Evolutionary conservation across 2,888 invertebrate species (phyloP).

Genomic region (Scaptomyza flava): DNA sequence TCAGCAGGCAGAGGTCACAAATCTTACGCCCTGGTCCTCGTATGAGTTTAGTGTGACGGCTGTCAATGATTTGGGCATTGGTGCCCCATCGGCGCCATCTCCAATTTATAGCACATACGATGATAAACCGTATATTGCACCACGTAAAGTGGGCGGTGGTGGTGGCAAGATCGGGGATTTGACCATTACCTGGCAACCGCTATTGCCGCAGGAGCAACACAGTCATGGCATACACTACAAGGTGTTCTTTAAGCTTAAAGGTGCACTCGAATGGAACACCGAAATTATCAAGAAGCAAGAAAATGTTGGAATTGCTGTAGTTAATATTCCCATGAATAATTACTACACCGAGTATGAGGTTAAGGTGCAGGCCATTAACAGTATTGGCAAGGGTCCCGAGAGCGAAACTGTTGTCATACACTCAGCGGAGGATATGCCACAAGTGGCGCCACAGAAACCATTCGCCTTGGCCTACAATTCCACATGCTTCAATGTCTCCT

Average conservation of each 20-base stretch:
- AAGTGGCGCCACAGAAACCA: conserved; percentile 93
- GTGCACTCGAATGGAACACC: conserved; percentile 91
- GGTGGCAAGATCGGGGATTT: conserved; percentile 98
- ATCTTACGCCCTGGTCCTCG: conserved; percentile 93
- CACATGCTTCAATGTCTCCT: conserved; percentile 95
- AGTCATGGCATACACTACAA: conserved; percentile 95
- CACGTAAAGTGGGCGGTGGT: conserved; percentile 93
- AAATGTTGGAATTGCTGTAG: conserved; percentile 91
- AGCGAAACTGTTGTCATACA: conserved; percentile 90
- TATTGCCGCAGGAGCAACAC: conserved; percentile 92
- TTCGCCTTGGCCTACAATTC: conserved; percentile 93
- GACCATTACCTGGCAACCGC: conserved; percentile 94
- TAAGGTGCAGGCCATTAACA: conserved; percentile 93
- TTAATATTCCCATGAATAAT: conserved; percentile 89
- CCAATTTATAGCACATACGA: conserved; percentile 94
- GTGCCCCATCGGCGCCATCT: conserved; percentile 92
- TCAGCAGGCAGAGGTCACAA: conserved; percentile 90
- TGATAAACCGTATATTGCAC: conserved; percentile 91
- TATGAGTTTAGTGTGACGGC: conserved; percentile 96
- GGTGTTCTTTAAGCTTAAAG: conserved; percentile 92
- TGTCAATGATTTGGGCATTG: conserved; percentile 93
- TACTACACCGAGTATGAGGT: conserved; percentile 94
- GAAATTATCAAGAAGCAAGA: conserved; percentile 88
- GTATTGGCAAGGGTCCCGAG: conserved; percentile 92
- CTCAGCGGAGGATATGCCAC: conserved; percentile 97